Evolutionary conservation across 37 sponge, comb jelly and placozoan species (phyloP), one percentile per base, ranked within the genome.

Genomic region (Halisarca cf. caerulea): DNA sequence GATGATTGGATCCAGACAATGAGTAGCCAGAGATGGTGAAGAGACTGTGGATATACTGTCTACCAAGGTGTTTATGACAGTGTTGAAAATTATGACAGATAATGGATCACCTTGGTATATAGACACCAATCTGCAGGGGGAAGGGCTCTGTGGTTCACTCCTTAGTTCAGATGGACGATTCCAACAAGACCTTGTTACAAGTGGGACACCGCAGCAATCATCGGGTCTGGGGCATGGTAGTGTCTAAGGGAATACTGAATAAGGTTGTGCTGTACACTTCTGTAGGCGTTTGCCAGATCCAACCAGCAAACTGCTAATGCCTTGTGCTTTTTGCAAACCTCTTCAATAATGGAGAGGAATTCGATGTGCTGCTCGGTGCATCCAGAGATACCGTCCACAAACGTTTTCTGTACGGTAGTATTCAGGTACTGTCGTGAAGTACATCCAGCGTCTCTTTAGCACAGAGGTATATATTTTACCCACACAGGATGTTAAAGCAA

Each of bases 11-110:
- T n/a, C 20, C 18, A 32, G 71, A n/a, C 18, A 2, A 2, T 20
- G 37, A 14, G 32, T 3, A 32, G 33, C 33, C 25, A 20, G 20
- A n/a, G n/a, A n/a, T n/a, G n/a, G n/a, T 2, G 21, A 36, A 2
- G 2, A 3, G 2, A 36, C 25, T n/a, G 27, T 32, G 71, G 71
- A 35, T 66, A 82, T 64, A 58, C 69, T 66, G 8, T 82, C 70
- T 15, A 66, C 54, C 28, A 84, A 59, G 0, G 77, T 84, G 60
- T 72, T 58, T 60, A 84, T 75, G 23, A 84, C 77, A 0, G 77
- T 73, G 74, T 75, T 75, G 59, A 84, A 84, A 8, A 84, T 54
- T 4, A 84, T 58, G 8, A 84, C 85, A 25, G 85, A 84, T 0
- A 84, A 59, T 32, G 85, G n/a, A 77, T 39, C 73, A 74, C 0